A percentile compares a stretch with the other conserved stretches of the same genome.
Conservation (phyloP, 30 jellyfish, hydroid and myxozoan species). For the Rhopilema esculentum region DNA sequence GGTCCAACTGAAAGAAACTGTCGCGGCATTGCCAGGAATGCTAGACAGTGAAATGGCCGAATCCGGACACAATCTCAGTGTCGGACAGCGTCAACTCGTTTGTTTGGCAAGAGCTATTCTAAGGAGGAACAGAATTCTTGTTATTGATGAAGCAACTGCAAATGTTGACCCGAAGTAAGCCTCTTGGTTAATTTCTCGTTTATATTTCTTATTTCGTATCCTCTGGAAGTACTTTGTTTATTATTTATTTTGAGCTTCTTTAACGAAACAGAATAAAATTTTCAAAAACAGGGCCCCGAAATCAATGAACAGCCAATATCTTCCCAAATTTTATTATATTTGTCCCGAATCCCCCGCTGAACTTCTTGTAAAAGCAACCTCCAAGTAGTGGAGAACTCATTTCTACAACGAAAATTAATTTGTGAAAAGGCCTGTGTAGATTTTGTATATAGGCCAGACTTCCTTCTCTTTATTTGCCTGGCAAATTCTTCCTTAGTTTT, state of each 20-base stretch:
- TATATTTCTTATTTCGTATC: not conserved
- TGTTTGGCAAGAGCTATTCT: constrained; percentile 95
- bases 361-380: too few relatives aligned
- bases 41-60: constrained; percentile 91
- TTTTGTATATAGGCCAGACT: too few relatives aligned
- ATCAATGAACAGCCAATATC: too few relatives aligned
- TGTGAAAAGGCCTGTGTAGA: too few relatives aligned
- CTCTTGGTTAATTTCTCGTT: not conserved
- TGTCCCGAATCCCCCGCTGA: too few relatives aligned
- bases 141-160: constrained; percentile 97
- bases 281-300: too few relatives aligned
- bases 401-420: too few relatives aligned
- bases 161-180: constrained; percentile 96
- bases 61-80: constrained; percentile 90
- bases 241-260: not conserved
- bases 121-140: constrained; percentile 78
- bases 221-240: not conserved
- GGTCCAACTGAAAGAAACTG: constrained; percentile 87
- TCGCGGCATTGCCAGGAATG: constrained; percentile 80
- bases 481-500: too few relatives aligned
- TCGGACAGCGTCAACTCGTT: constrained; percentile 93
- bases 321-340: too few relatives aligned
- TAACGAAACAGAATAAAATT: too few relatives aligned
- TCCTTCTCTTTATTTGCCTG: too few relatives aligned
- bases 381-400: too few relatives aligned